A percentile compares a stretch with the other conserved stretches of the same genome.
Evolutionary conservation across 2,113 vertebrate species (phyloP).

Genomic region (Siniperca knerii): DNA sequence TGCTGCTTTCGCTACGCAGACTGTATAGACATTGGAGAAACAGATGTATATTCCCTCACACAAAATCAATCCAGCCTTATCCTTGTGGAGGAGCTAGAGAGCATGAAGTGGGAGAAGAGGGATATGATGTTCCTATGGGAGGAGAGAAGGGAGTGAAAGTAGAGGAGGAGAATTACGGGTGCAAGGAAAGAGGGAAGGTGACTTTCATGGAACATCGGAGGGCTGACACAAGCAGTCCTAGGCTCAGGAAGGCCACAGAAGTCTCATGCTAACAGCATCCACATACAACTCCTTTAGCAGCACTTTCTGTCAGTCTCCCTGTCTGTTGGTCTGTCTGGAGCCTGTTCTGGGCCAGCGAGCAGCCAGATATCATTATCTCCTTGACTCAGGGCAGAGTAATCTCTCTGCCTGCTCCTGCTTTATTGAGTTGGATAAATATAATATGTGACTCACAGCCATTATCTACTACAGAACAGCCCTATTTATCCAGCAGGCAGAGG

Average conservation of each 20-base stretch:
- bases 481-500: slow-evolving; percentile 78
- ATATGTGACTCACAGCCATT: slow-evolving; percentile 84
- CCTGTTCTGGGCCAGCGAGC: slow-evolving; percentile 80
- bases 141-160: background rate
- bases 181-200: slow-evolving; percentile 73
- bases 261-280: slow-evolving; percentile 65
- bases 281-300: slow-evolving; percentile 69
- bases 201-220: slow-evolving; percentile 77
- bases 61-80: slow-evolving; percentile 12
- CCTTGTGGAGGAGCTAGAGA: slow-evolving; percentile 20
- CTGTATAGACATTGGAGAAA: background rate
- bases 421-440: slow-evolving; percentile 88
- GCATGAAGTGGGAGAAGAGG: background rate
- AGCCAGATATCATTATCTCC: slow-evolving; percentile 86
- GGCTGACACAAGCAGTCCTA: slow-evolving; percentile 80
- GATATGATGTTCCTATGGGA: slow-evolving; percentile 4
- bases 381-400: slow-evolving; percentile 86
- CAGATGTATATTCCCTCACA: background rate
- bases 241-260: slow-evolving; percentile 76
- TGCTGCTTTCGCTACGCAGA: background rate
- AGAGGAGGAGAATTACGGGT: slow-evolving; percentile 18
- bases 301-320: slow-evolving; percentile 66
- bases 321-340: slow-evolving; percentile 71
- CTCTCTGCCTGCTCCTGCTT: slow-evolving; percentile 84
- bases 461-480: slow-evolving; percentile 82